Evolutionary conservation across 2,888 invertebrate species (phyloP).

Genomic region (Antheraea yamamai): DNA sequence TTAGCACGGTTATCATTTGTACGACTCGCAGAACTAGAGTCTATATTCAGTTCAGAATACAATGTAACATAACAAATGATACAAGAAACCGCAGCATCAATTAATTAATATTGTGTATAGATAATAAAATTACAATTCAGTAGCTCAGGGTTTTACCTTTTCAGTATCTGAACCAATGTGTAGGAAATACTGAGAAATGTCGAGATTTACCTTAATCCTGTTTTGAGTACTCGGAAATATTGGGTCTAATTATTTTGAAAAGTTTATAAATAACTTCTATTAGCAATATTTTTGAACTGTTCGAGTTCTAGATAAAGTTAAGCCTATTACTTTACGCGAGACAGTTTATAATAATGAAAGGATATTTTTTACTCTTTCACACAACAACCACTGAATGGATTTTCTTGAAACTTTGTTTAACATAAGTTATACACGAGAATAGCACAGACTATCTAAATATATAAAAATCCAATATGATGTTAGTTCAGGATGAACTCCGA

Average conservation of each 20-base stretch:
- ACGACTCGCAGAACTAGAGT: background rate
- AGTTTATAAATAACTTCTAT: background rate
- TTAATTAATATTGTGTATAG: background rate
- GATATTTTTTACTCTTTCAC: too few species aligned
- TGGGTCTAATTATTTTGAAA: background rate
- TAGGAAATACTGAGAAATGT: background rate
- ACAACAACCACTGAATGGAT: too few species aligned
- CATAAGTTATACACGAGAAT: too few species aligned
- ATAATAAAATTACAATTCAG: background rate
- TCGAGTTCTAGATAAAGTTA: too few species aligned
- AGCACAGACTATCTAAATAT: too few species aligned
- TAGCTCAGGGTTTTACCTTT: background rate
- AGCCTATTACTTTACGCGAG: too few species aligned
- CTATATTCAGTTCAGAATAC: background rate
- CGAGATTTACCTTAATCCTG: background rate
- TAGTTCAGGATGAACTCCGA: too few species aligned
- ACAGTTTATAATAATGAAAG: too few species aligned
- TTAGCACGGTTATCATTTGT: background rate
- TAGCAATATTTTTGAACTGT: too few species aligned
- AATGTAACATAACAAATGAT: slow-evolving; percentile 2
- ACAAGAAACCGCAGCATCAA: slow-evolving; percentile 4
- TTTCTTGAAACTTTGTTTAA: too few species aligned
- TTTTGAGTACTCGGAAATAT: background rate
- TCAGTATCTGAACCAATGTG: background rate
- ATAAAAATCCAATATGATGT: too few species aligned